Conservation (phyloP, 2,888 invertebrate genomes). For the Resseliella maxima region DNA sequence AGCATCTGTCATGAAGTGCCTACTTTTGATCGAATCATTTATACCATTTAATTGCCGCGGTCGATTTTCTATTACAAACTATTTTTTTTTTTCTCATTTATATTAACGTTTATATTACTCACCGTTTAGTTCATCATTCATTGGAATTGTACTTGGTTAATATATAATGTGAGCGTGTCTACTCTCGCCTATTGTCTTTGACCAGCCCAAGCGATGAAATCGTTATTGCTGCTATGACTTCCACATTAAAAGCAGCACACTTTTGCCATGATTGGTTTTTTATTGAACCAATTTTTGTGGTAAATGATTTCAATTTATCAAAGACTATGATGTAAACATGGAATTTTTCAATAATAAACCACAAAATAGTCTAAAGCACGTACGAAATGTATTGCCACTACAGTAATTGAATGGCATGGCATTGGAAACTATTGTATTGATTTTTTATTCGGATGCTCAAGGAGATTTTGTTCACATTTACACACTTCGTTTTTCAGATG, state of each 20-base stretch:
- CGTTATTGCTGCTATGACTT: constrained; percentile 7
- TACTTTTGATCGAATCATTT: constrained; percentile 34
- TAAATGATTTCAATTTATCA: constrained; percentile 51
- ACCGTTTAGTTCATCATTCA: background rate
- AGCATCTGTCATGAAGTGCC: constrained; percentile 19
- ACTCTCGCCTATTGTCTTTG: background rate
- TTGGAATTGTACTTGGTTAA: background rate
- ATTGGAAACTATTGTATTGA: constrained; percentile 7
- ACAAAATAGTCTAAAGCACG: background rate
- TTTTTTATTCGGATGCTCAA: background rate
- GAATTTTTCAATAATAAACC: constrained; percentile 20
- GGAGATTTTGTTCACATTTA: background rate
- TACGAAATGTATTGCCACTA: background rate
- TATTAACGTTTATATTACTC: background rate
- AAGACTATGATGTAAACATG: constrained; percentile 35
- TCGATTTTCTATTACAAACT: constrained; percentile 39
- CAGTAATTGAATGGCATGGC: background rate
- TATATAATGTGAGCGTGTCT: background rate
- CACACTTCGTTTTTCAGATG: no score
- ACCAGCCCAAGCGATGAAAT: background rate
- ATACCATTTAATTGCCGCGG: constrained; percentile 41
- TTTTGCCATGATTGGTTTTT: constrained; percentile 28
- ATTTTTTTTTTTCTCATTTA: background rate
- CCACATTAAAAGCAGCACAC: background rate
- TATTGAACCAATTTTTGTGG: constrained; percentile 34